Base-by-base conservation (phyloP, 1,140 invertebrate genomes). In the Ips typographus region DNA sequence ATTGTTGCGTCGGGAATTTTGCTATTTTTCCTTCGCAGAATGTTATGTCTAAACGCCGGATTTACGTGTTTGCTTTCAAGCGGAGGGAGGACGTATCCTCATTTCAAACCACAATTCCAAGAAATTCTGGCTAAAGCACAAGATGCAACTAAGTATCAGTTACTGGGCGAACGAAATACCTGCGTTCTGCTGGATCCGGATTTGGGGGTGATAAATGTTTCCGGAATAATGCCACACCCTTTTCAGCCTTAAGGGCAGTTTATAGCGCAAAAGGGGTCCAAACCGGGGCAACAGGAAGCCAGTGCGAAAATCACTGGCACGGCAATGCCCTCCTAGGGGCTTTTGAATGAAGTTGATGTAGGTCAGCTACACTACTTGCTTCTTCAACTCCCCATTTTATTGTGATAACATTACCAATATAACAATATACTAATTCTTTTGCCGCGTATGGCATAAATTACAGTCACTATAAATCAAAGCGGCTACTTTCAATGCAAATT, bases 1-100 rank as follows among this genome's bases (percentile, higher is more conserved):
- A 70, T 56, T 70, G 65, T 59, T 61, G 58, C 70, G 67, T 22
- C 67, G 59, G 38, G 43, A 58, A 37, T 61, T 47, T 61, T 39
- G 42, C 56, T 40, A n/a, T 68, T 57, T 57, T 68, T 56, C 8
- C 42, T 56, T 60, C 43, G 22, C 58, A 41, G 53, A 44, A 57
- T 70, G 68, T 63, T 60, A n/a, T 64, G 57, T 68, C 57, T 68
- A 58, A 40, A 1, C 2, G 1, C 47, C 22, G 7, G 47, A 49
- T 22, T 22, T 22, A 22, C 22, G 22, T 22, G 22, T 22, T 22
- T 22, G 22, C 22, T 37, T 58, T n/a, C 39, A 40, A 39, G 5
- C 38, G 22, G 22, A 22, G 22, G 22, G 22, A 22, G 22, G 22
- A 22, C 22, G 22, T 22, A 22, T 22, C 22, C 22, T 22, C 22